Base-by-base conservation (phyloP, 2,888 invertebrate species). In the Ichneumoninae sp. region DNA sequence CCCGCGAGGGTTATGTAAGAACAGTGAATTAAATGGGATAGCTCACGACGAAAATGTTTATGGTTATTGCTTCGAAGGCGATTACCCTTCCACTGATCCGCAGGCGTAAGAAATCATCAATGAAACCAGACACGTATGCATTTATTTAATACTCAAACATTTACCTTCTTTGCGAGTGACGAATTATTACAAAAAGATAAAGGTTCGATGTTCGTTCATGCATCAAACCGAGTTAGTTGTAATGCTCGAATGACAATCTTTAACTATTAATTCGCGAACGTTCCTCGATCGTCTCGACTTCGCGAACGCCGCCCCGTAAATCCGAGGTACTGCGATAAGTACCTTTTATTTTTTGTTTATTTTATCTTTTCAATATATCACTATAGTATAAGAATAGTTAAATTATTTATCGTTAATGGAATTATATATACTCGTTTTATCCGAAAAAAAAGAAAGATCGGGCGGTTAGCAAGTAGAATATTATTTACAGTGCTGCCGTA, bases 361-460 rank as follows among this genome's bases (percentile, higher is more conserved):
- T 40, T 10, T 83, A 86, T 81, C 26, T 44, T 66, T 50, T 33
- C 84, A 87, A 89, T 89, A 87, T 91, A 90, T 90, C 75, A 66
- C 83, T 90, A 89, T 83, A 47, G 83, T 87, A 89, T 88, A 88
- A 87, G 88, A 88, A 87, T 89, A 89, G 70, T 85, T 85, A 89
- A 88, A 88, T 88, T 89, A 89, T 86, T 87, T 66, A 85, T 87
- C 84, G 77, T 88, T 88, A 88, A 85, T 89, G 87, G 87, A 91
- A 90, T 88, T 91, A 91, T 86, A 92, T 87, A 90, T 88, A 87
- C 89, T 81, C 52, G 82, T 81, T 86, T 69, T 82, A 79, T 50
- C 36, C 36, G 85, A 83, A 73, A 86, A 88, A 71, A 71, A 63
- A 75, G 83, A 85, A 71, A 76, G 6, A 57, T 68, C 40, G 81